Base-by-base conservation (phyloP, 2,888 invertebrate genomes). In the Rhaphigaster nebulosa region DNA sequence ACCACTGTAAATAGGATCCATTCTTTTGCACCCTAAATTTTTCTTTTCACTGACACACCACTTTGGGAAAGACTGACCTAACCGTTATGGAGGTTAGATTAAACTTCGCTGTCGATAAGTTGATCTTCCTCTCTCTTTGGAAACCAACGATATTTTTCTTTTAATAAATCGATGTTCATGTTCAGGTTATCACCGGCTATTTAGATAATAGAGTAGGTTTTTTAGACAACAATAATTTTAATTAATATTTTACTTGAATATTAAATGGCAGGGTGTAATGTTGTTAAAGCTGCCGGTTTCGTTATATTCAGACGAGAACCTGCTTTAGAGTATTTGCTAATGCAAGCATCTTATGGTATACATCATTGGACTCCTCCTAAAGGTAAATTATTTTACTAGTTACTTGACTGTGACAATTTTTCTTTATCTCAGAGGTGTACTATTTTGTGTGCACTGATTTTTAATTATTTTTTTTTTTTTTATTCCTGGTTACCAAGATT, bases 341-440 rank as follows among this genome's bases (percentile, higher is more conserved):
- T 98, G 92, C 97, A 98, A 94, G 96, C 98, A 26, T 98, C 98
- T 0, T 97, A 98, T 93, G 97, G 97, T 0, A 94, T 96, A 92
- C 95, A 96, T 93, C 98, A 98, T 93, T 99, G 99, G 98, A 97
- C 98, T 80, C 97, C 98, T 1, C 99, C 99, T 52, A 99, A 99
- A 96, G 98, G 98, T 95, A 94, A 90, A 6, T 41, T 1, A 26
- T 26, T 60, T 12, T n/a, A n/a, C 12, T 60, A 1, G 26, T 56
- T 26, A 26, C 26, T 56, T 23, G 23, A 10, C 45, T 45, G n/a
- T n/a, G n/a, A 1, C 54, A 2, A 0, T 54, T 15, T 15, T 54
- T 15, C 5, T 54, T 18, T 54, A 54, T 54, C 12, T 1, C 18
- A 56, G 12, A 56, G 52, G 18, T 52, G 45, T 45, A 8, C 54